Percentiles rank a stretch among this genome's conserved stretches.
These are phyloP conservation scores for Galaxias olidus DNA, from an alignment of 2,797 vertebrate species.

Conservation along the genomic window DNA sequence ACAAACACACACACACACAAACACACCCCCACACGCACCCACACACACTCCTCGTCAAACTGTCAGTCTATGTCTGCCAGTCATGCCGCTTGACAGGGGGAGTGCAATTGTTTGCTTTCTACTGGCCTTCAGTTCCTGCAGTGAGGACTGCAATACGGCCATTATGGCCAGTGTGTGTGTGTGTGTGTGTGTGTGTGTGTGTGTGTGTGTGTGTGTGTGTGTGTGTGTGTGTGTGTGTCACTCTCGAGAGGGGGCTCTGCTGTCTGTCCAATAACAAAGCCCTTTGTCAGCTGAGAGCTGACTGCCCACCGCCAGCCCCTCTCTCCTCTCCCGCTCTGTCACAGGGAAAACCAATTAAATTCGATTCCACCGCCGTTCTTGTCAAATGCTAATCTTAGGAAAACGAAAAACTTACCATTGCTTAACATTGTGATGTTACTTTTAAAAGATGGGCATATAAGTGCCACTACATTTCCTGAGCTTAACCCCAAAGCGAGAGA, in stretches of 20 bases:
- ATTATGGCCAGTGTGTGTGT: slow-evolving; percentile 20
- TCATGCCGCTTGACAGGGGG: slow-evolving; percentile 5
- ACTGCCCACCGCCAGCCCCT: slow-evolving; percentile 9
- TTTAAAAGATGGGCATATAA: no score
- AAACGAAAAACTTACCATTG: slow-evolving; percentile 7
- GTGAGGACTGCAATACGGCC: slow-evolving; percentile 21
- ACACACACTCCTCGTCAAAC: slow-evolving; percentile 21
- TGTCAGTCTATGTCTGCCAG: slow-evolving; percentile 32
- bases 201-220: no score
- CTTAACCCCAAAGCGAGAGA: no score
- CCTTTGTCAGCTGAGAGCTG: slow-evolving; percentile 22
- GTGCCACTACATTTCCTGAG: no score
- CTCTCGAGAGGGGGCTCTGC: not conserved
- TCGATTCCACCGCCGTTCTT: slow-evolving; percentile 15
- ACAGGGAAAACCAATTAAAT: slow-evolving; percentile 19
- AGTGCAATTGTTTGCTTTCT: slow-evolving; percentile 28
- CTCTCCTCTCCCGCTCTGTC: not conserved
- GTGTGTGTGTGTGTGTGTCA: not conserved
- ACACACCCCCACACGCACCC: slow-evolving; percentile 31
- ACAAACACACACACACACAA: not conserved
- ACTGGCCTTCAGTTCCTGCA: slow-evolving; percentile 16
- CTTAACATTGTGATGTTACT: no score
- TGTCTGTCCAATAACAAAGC: slow-evolving; percentile 25
- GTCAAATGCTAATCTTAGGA: slow-evolving; percentile 9
- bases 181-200: no score